These are phyloP conservation scores for Catocala nupta DNA, from an alignment of 2,888 invertebrate genomes.

Conservation along the genomic window DNA sequence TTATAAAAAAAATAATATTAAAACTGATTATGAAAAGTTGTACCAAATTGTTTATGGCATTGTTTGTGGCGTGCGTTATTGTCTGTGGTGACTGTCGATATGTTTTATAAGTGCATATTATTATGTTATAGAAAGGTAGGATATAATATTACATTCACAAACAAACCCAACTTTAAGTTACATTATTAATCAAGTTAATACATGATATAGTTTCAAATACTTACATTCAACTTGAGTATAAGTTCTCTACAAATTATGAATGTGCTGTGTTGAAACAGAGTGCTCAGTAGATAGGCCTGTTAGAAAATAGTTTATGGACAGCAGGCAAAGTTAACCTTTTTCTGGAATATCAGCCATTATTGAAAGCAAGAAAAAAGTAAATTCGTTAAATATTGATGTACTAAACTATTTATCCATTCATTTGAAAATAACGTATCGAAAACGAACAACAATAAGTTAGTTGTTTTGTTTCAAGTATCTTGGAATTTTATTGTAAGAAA, in stretches of 20 bases:
- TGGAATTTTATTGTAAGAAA: constrained; percentile 46
- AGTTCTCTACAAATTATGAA: too few relatives aligned
- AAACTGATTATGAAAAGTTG: constrained; percentile 51
- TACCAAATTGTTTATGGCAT: constrained; percentile 54
- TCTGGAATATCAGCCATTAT: too few relatives aligned
- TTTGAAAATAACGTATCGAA: constrained; percentile 56
- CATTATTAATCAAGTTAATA: too few relatives aligned
- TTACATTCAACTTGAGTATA: too few relatives aligned
- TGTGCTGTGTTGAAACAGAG: too few relatives aligned
- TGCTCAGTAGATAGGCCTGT: too few relatives aligned
- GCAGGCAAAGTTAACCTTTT: too few relatives aligned
- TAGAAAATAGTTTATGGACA: too few relatives aligned
- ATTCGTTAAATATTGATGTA: too few relatives aligned
- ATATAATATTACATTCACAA: neutral
- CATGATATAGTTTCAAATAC: too few relatives aligned
- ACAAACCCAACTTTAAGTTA: too few relatives aligned
- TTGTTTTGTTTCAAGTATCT: constrained; percentile 43
- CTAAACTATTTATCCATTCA: constrained; percentile 5
- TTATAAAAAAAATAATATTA: constrained; percentile 46
- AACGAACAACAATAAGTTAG: constrained; percentile 28
- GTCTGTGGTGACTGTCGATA: constrained; percentile 16
- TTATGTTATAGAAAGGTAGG: neutral
- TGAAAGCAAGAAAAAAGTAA: too few relatives aligned
- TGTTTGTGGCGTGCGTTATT: constrained; percentile 35
- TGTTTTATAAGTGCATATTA: constrained; percentile 17